Base-by-base conservation (phyloP, 2,113 vertebrate genomes). In the Reinhardtius hippoglossoides region DNA sequence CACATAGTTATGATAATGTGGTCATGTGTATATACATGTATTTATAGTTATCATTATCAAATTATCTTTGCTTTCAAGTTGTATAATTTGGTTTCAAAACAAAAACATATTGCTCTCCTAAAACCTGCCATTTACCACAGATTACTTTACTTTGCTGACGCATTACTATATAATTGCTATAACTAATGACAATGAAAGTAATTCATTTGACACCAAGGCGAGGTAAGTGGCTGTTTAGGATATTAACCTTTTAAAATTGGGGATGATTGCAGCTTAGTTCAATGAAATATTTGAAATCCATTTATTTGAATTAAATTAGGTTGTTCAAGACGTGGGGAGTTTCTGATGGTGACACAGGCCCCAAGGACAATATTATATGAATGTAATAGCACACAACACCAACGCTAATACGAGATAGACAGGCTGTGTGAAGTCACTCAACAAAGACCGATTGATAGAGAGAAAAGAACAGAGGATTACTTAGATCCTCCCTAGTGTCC, bases 291-390 rank as follows among this genome's bases (percentile, higher is more conserved):
- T 81, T 65, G 2, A 52, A 87, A 83, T 76, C 24, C 40, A 68
- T 76, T 78, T 57, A 70, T 86, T 84, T 4, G 75, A 84, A 81
- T 70, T 44, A 57, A 79, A 84, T 58, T 63, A 48, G 81, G 61
- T 40, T 68, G 52, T 68, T 74, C 48, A 35, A 68, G 70, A 60
- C 3, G 4, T 55, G 18, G 42, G 67, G 71, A 82, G 62, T 69
- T 82, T 85, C 44, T 62, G 26, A 72, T 84, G 75, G 84, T 76
- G 67, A 83, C 76, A 67, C 58, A n/a, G 44, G 24, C 40, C 67
- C 24, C 14, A 23, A 65, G 35, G 63, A 73, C 57, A 56, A 62
- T 71, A 83, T 80, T 61, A 56, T 64, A 62, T 50, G 59, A 59
- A 58, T 65, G 20, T 64, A 71, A 63, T 24, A 67, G 23, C 26